phyloP scores from a whole-genome alignment of 2,113 vertebrate species.

The Cariama cristata region DNA sequence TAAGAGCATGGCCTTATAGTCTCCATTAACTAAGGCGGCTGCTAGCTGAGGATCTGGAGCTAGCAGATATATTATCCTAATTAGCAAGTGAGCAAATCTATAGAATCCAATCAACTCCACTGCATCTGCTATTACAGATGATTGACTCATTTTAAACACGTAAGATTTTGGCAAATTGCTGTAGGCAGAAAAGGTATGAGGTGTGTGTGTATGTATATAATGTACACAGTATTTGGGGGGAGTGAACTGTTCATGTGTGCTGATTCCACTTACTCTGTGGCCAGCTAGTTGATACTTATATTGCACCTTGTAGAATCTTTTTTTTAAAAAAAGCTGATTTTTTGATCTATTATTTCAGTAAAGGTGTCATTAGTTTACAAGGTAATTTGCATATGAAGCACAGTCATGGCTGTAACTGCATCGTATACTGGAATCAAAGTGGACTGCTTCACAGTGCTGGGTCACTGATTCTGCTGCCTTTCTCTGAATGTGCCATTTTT shows the following conservation, averaged over 20 bases:
- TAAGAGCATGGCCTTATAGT: neutral
- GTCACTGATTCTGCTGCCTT: neutral
- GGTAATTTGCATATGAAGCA: neutral
- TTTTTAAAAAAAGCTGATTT: neutral
- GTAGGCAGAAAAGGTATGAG: neutral
- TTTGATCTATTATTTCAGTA: neutral
- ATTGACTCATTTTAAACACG: neutral
- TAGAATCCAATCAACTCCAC: neutral
- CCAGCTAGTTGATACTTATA: neutral
- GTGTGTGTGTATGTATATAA: too few species aligned
- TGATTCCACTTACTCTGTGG: neutral
- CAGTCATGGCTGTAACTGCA: neutral
- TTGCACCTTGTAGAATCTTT: neutral
- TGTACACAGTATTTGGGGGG: fast-evolving
- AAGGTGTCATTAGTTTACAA: neutral
- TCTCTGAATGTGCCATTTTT: neutral
- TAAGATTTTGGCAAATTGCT: neutral
- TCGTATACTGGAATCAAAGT: neutral
- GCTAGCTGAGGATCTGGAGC: neutral
- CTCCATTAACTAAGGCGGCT: neutral
- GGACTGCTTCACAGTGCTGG: neutral
- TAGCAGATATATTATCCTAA: neutral
- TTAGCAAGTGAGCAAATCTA: neutral
- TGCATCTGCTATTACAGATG: neutral
- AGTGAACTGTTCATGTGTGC: neutral